These are phyloP conservation scores for Falcunculus frontatus DNA, from an alignment of 2,113 vertebrate genomes.

Conservation along the genomic window DNA sequence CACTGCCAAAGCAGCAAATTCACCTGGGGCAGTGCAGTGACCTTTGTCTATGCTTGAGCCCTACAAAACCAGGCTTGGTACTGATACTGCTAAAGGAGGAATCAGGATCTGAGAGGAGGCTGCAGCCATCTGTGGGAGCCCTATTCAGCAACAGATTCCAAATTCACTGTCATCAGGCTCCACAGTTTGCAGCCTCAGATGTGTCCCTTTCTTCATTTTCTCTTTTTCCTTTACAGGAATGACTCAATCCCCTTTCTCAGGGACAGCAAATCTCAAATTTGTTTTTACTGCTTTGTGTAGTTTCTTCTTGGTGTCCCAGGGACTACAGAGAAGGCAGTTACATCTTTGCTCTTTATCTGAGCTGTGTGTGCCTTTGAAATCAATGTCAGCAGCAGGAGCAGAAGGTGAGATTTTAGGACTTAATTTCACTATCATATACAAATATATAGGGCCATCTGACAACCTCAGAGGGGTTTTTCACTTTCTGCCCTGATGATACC, in stretches of 20 bases:
- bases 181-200: neutral
- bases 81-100: neutral
- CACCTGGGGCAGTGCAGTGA: neutral
- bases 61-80: neutral
- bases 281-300: neutral
- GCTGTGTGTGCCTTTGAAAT: constrained; percentile 17
- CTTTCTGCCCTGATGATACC: neutral
- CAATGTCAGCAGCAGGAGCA: neutral
- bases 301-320: neutral
- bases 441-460: neutral
- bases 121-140: neutral
- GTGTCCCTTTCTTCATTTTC: neutral
- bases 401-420: constrained; percentile 13
- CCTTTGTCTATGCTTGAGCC: neutral
- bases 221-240: neutral
- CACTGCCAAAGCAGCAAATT: neutral
- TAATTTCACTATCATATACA: constrained; percentile 13
- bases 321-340: neutral
- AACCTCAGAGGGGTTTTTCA: neutral
- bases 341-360: neutral
- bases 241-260: neutral
- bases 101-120: neutral
- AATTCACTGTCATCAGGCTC: neutral
- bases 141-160: neutral
- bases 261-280: neutral